Conservation (phyloP, 2,888 invertebrate genomes). For the Lithophane ornitopus region DNA sequence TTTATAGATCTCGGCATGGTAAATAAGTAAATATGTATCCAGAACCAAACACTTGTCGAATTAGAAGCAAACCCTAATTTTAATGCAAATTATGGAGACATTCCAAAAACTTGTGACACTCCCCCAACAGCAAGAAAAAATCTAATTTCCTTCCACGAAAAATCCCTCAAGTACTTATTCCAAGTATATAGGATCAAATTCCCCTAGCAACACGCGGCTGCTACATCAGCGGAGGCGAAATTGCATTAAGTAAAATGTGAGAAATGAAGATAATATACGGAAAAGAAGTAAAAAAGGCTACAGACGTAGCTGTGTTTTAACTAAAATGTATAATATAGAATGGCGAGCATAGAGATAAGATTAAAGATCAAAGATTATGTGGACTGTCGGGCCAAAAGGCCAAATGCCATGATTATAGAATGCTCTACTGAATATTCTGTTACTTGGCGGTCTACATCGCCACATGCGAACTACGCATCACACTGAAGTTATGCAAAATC, state of each 20-base stretch:
- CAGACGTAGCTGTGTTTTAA: conserved; percentile 30
- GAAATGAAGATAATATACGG: conserved; percentile 48
- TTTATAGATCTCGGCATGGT: not conserved
- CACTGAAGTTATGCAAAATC: too few relatives aligned
- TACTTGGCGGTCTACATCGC: too few relatives aligned
- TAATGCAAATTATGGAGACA: conserved; percentile 49
- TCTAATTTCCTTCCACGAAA: conserved; percentile 60
- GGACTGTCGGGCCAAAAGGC: not conserved
- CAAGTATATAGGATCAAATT: conserved; percentile 55
- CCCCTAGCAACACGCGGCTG: conserved; percentile 53
- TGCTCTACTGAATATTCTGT: too few relatives aligned
- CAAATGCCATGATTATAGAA: too few relatives aligned
- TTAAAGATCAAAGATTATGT: not conserved
- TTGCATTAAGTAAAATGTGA: conserved; percentile 60
- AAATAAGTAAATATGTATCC: conserved; percentile 10
- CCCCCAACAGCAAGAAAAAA: conserved; percentile 51
- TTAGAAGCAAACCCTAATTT: conserved; percentile 26
- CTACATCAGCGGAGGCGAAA: conserved; percentile 54
- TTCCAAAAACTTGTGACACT: conserved; percentile 52
- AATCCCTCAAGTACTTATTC: conserved; percentile 56
- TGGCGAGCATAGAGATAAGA: not conserved
- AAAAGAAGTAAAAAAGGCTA: conserved; percentile 38
- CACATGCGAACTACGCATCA: too few relatives aligned
- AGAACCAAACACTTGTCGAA: conserved; percentile 22
- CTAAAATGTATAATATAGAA: conserved; percentile 23